Evolutionary conservation across 2,797 vertebrate genomes (phyloP).

Genomic region (Hafferia zeledoni): DNA sequence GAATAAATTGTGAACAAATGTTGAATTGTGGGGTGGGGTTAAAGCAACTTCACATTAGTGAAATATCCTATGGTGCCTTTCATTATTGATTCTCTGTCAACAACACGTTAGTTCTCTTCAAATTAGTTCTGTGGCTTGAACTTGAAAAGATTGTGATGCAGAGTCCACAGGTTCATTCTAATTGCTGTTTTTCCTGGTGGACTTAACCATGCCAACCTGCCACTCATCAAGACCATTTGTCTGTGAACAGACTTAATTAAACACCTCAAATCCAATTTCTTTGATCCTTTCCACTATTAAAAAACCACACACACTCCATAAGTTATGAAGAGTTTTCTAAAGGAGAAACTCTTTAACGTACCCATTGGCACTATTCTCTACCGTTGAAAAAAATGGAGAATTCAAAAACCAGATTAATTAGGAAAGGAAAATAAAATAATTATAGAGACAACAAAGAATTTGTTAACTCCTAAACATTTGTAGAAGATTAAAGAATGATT

Average conservation of each 20-base stretch:
- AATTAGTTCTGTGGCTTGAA: conserved; percentile 73
- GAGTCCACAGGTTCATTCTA: conserved; percentile 68
- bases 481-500: neutral
- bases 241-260: conserved; percentile 79
- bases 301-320: neutral
- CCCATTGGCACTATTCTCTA: neutral
- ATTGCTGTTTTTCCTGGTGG: conserved; percentile 72
- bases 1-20: neutral
- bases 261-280: conserved; percentile 75
- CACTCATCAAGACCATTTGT: conserved; percentile 74
- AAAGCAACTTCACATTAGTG: conserved; percentile 50
- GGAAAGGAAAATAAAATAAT: neutral
- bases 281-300: conserved; percentile 61
- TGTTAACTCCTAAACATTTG: neutral
- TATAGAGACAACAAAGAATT: neutral
- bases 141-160: conserved; percentile 64
- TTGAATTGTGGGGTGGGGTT: conserved; percentile 10
- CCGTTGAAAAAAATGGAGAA: conserved; percentile 17
- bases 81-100: conserved; percentile 73
- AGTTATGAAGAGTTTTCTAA: conserved; percentile 37
- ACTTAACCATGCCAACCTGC: conserved; percentile 58
- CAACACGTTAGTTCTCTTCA: conserved; percentile 63
- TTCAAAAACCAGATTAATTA: conserved; percentile 6
- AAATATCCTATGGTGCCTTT: conserved; percentile 41
- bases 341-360: neutral